A percentile compares a stretch with the other conserved stretches of the same genome.
Conservation (phyloP, 2,113 vertebrate genomes). For the Vireo altiloquus region DNA sequence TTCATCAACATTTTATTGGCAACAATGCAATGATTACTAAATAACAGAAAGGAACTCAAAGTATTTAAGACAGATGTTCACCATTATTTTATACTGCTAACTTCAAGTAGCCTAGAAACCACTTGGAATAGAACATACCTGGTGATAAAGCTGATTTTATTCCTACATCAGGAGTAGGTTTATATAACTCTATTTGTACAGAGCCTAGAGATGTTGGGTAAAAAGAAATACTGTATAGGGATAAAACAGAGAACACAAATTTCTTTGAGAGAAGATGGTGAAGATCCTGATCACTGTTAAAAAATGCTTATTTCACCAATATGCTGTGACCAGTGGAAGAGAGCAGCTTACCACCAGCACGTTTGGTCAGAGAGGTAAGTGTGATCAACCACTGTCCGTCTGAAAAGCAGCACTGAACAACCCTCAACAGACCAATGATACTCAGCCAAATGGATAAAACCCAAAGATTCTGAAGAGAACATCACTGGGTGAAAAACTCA, state of each 20-base stretch:
- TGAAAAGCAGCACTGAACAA: not conserved
- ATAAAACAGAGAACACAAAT: not conserved
- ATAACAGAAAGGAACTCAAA: not conserved
- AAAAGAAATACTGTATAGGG: not conserved
- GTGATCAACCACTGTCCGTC: not conserved
- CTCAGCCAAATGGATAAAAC: not conserved
- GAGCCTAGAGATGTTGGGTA: not conserved
- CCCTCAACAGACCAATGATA: not conserved
- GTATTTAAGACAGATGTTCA: not conserved
- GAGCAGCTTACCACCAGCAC: not conserved
- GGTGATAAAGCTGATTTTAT: not conserved
- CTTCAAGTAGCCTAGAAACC: not conserved
- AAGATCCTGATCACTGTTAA: not conserved
- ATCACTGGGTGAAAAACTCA: not conserved
- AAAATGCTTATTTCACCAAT: not conserved
- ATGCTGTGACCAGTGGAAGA: not conserved
- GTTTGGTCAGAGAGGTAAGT: not conserved
- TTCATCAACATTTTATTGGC: not conserved
- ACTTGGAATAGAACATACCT: not conserved
- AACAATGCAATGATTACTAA: not conserved
- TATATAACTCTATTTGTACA: not conserved
- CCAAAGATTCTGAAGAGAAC: not conserved
- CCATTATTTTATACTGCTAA: not conserved
- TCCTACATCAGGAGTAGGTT: not conserved
- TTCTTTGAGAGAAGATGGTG: not conserved